Base-by-base conservation (phyloP, 1,140 invertebrate species). In the Drosophila melanica region DNA sequence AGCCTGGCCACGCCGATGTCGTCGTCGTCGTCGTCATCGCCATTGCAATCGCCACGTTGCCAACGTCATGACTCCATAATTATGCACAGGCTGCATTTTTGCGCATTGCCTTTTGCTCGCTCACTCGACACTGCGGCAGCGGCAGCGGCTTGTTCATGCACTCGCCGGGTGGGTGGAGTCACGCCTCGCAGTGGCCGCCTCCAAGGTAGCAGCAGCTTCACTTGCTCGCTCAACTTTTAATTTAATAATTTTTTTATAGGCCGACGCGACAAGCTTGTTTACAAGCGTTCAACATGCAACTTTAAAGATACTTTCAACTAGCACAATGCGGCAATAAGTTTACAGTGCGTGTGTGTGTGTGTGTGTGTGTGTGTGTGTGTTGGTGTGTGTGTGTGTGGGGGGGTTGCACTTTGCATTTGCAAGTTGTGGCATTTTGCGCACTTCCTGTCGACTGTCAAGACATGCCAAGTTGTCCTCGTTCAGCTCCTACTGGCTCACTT, bases 191-290 rank as follows among this genome's bases (percentile, higher is more conserved):
- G 42, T 71, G 60, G 68, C 60, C 33, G 64, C 55, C 60, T 47
- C 42, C 63, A 37, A 57, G 39, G 33, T 35, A 45, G 11, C 51
- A 47, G 16, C 65, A 63, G 66, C 79, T 65, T 57, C 30, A 53
- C 45, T 42, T 48, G 44, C 18, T 33, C n/a, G 27, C 73, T 75
- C 68, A 73, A 74, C 72, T 89, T 87, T 87, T 87, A 82, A 87
- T 87, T 87, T 87, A 87, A 87, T 87, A 87, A 87, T 82, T 82
- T 89, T 87, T 86, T 89, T 87, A 89, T 87, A 79, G 79, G 79
- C 81, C 81, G 84, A 59, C 76, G 84, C 79, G 82, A 87, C 82
- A 87, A 89, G 82, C 82, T 89, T 87, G 82, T 87, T 89, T 89
- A 87, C 82, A 87, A 82, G 82, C 82, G 62, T 67, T 77, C 81